These are phyloP conservation scores for Taphrorychus bicolor DNA, from an alignment of 2,888 invertebrate genomes.

Conservation along the genomic window DNA sequence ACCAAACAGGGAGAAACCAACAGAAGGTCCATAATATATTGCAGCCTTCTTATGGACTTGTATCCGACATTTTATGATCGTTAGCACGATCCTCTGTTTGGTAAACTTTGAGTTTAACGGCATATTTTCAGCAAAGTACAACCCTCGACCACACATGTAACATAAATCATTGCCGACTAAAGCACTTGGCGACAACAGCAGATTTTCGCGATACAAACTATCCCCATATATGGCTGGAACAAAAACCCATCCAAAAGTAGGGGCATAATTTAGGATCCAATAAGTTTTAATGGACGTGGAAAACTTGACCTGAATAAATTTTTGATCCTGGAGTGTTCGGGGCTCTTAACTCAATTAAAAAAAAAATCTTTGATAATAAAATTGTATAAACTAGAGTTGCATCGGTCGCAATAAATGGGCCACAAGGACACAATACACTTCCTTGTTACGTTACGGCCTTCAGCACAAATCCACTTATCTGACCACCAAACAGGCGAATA, in stretches of 20 bases:
- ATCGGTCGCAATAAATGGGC: too few species aligned
- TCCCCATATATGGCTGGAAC: conserved; percentile 45
- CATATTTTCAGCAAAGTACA: conserved; percentile 51
- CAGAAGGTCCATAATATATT: too few species aligned
- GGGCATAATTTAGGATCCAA: conserved; percentile 38
- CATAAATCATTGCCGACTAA: conserved; percentile 53
- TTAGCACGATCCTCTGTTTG: conserved; percentile 11
- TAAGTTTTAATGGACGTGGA: conserved; percentile 34
- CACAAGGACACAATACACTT: too few species aligned
- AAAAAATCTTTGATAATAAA: too few species aligned
- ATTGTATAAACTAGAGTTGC: too few species aligned
- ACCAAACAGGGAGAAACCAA: too few species aligned
- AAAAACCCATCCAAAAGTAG: conserved; percentile 33
- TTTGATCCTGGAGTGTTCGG: conserved; percentile 5
- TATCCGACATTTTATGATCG: conserved; percentile 13
- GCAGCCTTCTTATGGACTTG: conserved; percentile 21
- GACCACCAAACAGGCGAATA: conserved; percentile 3
- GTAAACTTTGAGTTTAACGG: conserved; percentile 34
- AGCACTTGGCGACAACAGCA: conserved; percentile 56
- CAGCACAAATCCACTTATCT: not conserved
- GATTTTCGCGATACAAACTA: conserved; percentile 56
- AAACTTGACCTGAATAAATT: conserved; percentile 35
- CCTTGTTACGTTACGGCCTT: not conserved
- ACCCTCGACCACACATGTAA: conserved; percentile 53
- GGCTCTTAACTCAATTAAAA: too few species aligned